Evolutionary conservation across 2,888 invertebrate genomes (phyloP).

Genomic region (Pachliopta kotzebuea): DNA sequence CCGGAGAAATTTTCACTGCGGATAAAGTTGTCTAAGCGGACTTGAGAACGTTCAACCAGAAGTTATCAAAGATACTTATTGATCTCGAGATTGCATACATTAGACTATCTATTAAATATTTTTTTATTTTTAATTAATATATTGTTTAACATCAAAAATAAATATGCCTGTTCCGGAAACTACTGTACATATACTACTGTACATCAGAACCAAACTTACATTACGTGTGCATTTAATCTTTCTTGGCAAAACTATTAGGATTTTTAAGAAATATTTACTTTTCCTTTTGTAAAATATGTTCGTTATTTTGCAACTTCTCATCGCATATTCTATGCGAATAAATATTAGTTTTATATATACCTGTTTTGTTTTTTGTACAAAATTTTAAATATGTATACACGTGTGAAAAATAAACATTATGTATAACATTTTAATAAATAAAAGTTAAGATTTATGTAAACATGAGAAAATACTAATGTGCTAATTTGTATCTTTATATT

Average conservation of each 20-base stretch:
- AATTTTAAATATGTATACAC: background rate
- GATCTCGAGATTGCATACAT: conserved; percentile 11
- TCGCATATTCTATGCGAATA: background rate
- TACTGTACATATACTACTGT: conserved; percentile 5
- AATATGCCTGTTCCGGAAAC: background rate
- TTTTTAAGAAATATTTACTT: conserved; percentile 36
- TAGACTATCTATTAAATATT: conserved; percentile 3
- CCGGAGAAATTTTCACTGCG: conserved; percentile 14
- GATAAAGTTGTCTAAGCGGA: conserved; percentile 13
- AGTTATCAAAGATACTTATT: conserved; percentile 11
- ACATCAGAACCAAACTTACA: conserved; percentile 14
- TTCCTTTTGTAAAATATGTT: conserved; percentile 27
- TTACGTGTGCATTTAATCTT: conserved; percentile 25
- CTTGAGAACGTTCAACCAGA: conserved; percentile 16
- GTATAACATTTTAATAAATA: no score
- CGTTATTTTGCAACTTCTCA: background rate
- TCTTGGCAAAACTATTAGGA: conserved; percentile 63
- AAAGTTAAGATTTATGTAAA: background rate
- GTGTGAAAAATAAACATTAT: no score
- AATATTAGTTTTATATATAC: background rate
- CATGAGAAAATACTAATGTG: background rate
- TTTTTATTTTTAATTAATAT: background rate
- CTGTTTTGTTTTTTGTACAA: background rate
- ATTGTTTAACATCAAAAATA: background rate
- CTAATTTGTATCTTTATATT: no score